Percentiles rank a stretch among this genome's conserved stretches.
phyloP scores from a whole-genome alignment of 2,888 invertebrate species.

The Ethmia dodecea region DNA sequence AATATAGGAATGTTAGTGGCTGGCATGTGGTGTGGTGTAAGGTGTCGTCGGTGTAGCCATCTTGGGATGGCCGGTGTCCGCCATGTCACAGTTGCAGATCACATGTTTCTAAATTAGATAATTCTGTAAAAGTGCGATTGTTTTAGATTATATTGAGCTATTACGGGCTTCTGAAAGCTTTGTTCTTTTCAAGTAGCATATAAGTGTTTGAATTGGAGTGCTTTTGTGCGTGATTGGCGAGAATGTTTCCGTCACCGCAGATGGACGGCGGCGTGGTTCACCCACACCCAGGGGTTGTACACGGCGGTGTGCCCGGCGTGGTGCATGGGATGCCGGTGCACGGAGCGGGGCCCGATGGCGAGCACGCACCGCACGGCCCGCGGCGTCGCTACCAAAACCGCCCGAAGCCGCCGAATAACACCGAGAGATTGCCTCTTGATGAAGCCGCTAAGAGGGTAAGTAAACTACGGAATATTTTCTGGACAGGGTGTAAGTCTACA shows the following conservation, averaged over 20 bases:
- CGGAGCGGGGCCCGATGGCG: conserved; percentile 61
- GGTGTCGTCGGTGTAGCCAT: conserved; percentile 58
- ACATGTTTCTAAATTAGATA: too few relatives aligned
- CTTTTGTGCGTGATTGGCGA: neutral
- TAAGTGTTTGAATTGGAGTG: too few relatives aligned
- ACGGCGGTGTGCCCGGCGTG: conserved; percentile 53
- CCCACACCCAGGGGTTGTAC: conserved; percentile 54
- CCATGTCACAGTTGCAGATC: conserved; percentile 55
- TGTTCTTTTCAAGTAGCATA: too few relatives aligned
- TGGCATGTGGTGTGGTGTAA: conserved; percentile 57
- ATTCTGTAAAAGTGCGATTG: too few relatives aligned
- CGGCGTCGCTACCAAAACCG: conserved; percentile 64
- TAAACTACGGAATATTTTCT: conserved; percentile 1
- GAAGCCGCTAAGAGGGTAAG: conserved; percentile 83
- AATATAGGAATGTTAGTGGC: too few relatives aligned
- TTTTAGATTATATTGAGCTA: too few relatives aligned
- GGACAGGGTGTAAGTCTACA: too few relatives aligned
- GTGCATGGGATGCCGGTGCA: conserved; percentile 62
- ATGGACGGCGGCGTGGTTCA: conserved; percentile 66
- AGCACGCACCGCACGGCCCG: conserved; percentile 56
- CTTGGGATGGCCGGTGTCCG: conserved; percentile 59
- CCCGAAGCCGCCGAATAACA: conserved; percentile 56
- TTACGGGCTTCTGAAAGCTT: too few relatives aligned
- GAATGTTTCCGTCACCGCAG: conserved; percentile 28
- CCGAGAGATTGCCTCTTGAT: conserved; percentile 80